These are phyloP conservation scores for Diploscapter pachys DNA, from an alignment of 1,140 invertebrate species.

Conservation along the genomic window DNA sequence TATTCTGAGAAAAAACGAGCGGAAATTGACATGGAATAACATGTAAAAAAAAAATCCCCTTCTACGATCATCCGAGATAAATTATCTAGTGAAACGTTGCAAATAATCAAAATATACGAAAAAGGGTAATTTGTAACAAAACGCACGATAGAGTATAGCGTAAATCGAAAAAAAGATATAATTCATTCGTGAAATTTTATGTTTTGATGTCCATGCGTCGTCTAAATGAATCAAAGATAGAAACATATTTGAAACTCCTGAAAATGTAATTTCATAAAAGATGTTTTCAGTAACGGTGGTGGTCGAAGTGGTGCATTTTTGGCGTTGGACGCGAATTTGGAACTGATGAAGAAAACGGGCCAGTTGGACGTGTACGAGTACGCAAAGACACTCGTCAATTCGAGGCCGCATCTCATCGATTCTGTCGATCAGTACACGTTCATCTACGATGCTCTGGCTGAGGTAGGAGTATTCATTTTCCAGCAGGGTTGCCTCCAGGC, in stretches of 20 bases:
- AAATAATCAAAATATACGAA: too few relatives aligned
- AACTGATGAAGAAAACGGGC: slow-evolving; percentile 82
- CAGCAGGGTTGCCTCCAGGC: neutral
- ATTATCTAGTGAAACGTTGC: too few relatives aligned
- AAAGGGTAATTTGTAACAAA: too few relatives aligned
- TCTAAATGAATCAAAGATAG: neutral
- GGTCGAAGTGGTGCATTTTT: slow-evolving; percentile 90
- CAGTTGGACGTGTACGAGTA: slow-evolving; percentile 84
- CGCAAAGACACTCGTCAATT: slow-evolving; percentile 83
- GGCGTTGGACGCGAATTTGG: slow-evolving; percentile 89
- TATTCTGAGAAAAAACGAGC: too few relatives aligned
- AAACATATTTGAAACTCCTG: neutral
- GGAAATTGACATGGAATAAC: too few relatives aligned
- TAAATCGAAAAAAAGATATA: neutral
- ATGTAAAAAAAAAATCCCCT: too few relatives aligned
- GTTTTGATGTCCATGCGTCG: neutral
- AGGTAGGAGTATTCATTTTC: slow-evolving; percentile 66
- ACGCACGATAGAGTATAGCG: too few relatives aligned
- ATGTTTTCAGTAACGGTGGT: slow-evolving; percentile 79
- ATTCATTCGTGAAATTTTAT: neutral
- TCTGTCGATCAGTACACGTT: slow-evolving; percentile 95
- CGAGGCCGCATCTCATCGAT: slow-evolving; percentile 86
- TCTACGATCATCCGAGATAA: too few relatives aligned
- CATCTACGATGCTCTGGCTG: slow-evolving; percentile 86
- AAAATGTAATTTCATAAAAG: slow-evolving; percentile 17